phyloP scores from a whole-genome alignment of 23 tunicate species.

The Phallusia fumigata region DNA sequence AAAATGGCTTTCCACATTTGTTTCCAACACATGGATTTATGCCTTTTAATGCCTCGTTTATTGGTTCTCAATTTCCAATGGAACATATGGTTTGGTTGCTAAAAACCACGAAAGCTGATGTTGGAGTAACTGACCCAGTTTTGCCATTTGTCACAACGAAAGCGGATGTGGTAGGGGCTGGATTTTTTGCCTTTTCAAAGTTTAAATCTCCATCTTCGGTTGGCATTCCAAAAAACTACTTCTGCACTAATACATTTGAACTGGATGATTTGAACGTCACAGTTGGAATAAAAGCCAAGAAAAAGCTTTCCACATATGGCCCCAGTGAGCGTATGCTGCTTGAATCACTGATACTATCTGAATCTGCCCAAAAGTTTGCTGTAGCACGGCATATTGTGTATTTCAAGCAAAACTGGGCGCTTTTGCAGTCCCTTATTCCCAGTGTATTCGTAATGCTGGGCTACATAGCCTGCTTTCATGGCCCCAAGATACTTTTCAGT shows the following conservation, averaged over 20 bases:
- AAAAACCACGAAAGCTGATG: constrained; percentile 32
- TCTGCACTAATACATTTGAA: constrained; percentile 57
- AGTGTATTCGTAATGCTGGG: constrained; percentile 61
- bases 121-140: constrained; percentile 15
- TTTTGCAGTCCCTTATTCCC: constrained; percentile 44
- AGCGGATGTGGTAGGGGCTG: constrained; percentile 55
- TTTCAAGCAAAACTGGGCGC: constrained; percentile 75
- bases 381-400: constrained; percentile 56
- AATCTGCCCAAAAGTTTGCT: constrained; percentile 72
- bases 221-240: constrained; percentile 73
- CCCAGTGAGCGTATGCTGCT: constrained; percentile 50
- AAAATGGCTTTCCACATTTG: constrained; percentile 50
- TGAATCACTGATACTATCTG: constrained; percentile 76
- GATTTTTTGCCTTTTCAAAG: constrained; percentile 46
- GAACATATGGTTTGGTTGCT: constrained; percentile 42
- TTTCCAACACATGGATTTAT: constrained; percentile 48
- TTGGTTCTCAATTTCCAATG: constrained; percentile 21
- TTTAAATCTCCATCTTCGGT: constrained; percentile 29
- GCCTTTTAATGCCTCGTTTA: constrained; percentile 56
- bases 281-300: constrained; percentile 17
- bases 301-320: constrained; percentile 16
- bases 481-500: constrained; percentile 36
- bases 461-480: constrained; percentile 44
- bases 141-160: constrained; percentile 51
- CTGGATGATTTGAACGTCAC: constrained; percentile 42